Evolutionary conservation across 2,113 vertebrate genomes (phyloP).

Genomic region (Brachyhypopomus gauderio): DNA sequence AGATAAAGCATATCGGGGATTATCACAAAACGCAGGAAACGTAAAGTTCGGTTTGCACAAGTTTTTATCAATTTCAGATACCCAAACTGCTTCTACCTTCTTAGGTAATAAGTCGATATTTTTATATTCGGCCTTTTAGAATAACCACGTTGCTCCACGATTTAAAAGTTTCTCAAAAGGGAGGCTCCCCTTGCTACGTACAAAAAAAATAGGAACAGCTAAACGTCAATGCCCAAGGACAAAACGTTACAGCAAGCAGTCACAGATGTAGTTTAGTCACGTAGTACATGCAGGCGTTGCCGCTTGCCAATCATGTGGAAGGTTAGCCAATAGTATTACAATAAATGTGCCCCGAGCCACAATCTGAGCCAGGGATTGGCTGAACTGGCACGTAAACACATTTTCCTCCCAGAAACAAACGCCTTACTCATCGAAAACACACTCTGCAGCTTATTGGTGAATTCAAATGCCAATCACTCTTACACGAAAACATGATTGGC

Average conservation of each 20-base stretch:
- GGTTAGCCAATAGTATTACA: constrained; percentile 44
- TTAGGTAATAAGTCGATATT: neutral
- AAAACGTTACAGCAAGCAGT: neutral
- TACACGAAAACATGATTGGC: constrained; percentile 41
- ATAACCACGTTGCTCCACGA: neutral
- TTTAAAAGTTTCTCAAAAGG: neutral
- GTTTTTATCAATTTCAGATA: constrained; percentile 1
- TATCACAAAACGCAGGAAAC: constrained; percentile 32
- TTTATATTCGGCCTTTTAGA: neutral
- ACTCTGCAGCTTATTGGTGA: constrained; percentile 35
- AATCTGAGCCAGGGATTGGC: constrained; percentile 49
- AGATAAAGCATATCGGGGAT: neutral
- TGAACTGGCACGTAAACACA: constrained; percentile 41
- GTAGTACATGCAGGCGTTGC: constrained; percentile 54
- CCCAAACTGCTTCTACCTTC: neutral
- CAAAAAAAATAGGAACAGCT: neutral
- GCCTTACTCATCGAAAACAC: neutral
- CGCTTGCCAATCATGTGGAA: constrained; percentile 1
- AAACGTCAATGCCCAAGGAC: neutral
- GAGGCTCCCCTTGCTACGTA: neutral
- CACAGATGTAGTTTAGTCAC: constrained; percentile 41
- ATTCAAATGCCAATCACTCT: constrained; percentile 2
- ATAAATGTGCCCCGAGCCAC: constrained; percentile 4
- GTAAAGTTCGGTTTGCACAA: neutral
- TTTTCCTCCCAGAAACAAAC: neutral